Evolutionary conservation across 2,797 vertebrate species (phyloP), one percentile per base, ranked within the genome.

Genomic region (Odontamblyopus lacepedii): DNA sequence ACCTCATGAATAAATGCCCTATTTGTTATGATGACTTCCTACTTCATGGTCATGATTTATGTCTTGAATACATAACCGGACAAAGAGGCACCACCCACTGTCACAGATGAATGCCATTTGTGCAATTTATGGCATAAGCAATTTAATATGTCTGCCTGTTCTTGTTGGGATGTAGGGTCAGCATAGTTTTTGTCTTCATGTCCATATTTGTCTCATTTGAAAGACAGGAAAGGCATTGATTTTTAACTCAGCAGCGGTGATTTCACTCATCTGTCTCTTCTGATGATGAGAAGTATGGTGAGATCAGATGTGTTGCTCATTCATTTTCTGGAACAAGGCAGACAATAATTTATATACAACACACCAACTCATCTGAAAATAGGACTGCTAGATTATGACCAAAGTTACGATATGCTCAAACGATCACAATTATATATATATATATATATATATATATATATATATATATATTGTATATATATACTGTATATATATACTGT

Each of bases 271-370:
- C 82, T 61, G 77, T 88, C 82, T 84, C 63, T 35, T 68, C 16
- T 56, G 80, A 59, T 69, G 81, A 82, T 70, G 76, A 84, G 77
- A 65, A 77, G 80, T 81, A 83, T 2, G 67, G 79, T 84, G 87
- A 85, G 78, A 83, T 90, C 88, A 88, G 63, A 82, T 78, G 80
- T 83, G 78, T 81, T 76, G 73, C 69, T 85, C 78, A 78, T 88
- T 78, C 15, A 75, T 90, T 89, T 84, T 76, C 81, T 72, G 15
- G 29, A 74, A 78, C 72, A 56, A 75, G 69, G 67, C 8, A 60
- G 53, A 48, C 38, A 65, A 78, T 79, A 76, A 57, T 83, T 78
- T 73, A 70, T 67, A 61, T 12, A 0, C 16, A 65, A 15, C 66
- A 44, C 75, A 69, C 44, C 78, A 67, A 30, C 67, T 76, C 72